phyloP scores from a whole-genome alignment of 2,888 invertebrate species.

The Druceiella hillmani region DNA sequence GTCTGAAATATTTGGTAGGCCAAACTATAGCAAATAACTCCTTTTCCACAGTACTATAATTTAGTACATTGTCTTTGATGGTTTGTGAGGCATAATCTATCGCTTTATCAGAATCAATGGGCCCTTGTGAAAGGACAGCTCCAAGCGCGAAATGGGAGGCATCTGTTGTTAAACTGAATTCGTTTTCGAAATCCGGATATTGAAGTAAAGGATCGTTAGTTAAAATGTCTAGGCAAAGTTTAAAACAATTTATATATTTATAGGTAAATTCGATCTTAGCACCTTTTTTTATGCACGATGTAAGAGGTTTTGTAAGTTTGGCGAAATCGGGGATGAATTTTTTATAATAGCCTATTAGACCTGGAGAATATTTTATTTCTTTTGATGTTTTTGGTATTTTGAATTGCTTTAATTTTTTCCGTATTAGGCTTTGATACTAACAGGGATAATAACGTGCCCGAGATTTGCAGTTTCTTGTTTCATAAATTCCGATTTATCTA shows the following conservation, averaged over 20 bases:
- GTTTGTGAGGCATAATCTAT: constrained; percentile 24
- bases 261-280: constrained; percentile 2
- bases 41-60: constrained; percentile 22
- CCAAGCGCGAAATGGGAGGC: constrained; percentile 17
- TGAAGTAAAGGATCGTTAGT: constrained; percentile 18
- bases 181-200: constrained; percentile 19
- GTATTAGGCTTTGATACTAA: too few relatives aligned
- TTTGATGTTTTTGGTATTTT: constrained; percentile 19
- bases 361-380: too few relatives aligned
- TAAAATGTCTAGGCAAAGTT: constrained; percentile 16
- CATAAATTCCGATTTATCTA: constrained; percentile 25
- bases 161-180: constrained; percentile 22
- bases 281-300: constrained; percentile 11
- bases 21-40: constrained; percentile 14
- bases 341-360: too few relatives aligned
- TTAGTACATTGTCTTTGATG: constrained; percentile 19
- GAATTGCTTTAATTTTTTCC: too few relatives aligned
- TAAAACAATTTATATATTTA: too few relatives aligned
- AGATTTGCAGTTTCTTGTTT: constrained; percentile 20
- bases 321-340: constrained; percentile 18
- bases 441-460: too few relatives aligned
- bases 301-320: constrained; percentile 22
- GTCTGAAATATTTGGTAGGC: constrained; percentile 14
- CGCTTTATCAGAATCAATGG: constrained; percentile 14
- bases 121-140: constrained; percentile 19